phyloP scores from a whole-genome alignment of 2,797 vertebrate species.

The Danionella dracula region DNA sequence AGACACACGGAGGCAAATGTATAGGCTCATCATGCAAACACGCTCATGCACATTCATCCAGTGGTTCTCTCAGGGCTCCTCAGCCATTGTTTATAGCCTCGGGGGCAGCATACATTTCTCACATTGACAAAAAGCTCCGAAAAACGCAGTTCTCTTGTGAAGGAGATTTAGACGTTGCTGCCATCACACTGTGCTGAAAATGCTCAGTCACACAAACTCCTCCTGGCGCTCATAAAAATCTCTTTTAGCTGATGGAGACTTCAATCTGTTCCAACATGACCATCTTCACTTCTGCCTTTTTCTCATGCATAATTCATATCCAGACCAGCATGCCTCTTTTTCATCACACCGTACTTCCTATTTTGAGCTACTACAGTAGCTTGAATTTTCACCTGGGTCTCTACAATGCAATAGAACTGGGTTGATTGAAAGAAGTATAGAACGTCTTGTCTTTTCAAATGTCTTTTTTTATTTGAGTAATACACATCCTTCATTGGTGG shows the following conservation, averaged over 20 bases:
- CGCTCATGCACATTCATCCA: background rate
- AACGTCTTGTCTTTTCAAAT: slow-evolving; percentile 5
- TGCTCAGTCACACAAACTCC: slow-evolving; percentile 28
- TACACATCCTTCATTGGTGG: slow-evolving; percentile 5
- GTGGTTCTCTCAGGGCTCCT: background rate
- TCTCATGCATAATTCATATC: slow-evolving; percentile 27
- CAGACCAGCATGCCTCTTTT: slow-evolving; percentile 20
- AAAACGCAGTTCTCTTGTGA: background rate
- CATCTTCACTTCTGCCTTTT: slow-evolving; percentile 13
- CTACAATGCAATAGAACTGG: background rate
- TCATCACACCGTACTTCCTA: background rate
- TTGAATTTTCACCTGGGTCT: background rate
- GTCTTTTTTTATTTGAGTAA: background rate
- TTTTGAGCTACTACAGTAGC: background rate
- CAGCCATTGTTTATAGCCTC: background rate
- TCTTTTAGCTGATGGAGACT: slow-evolving; percentile 23
- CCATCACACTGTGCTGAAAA: slow-evolving; percentile 14
- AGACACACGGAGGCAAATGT: background rate
- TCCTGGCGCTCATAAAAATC: slow-evolving; percentile 14
- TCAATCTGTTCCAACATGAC: slow-evolving; percentile 29
- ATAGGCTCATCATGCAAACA: background rate
- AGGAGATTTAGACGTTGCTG: slow-evolving; percentile 3
- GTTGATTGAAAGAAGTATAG: background rate
- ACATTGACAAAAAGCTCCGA: background rate
- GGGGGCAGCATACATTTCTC: background rate